A percentile compares a stretch with the other conserved stretches of the same genome.
phyloP scores from a whole-genome alignment of 2,797 vertebrate genomes.

The Staurois parvus region DNA sequence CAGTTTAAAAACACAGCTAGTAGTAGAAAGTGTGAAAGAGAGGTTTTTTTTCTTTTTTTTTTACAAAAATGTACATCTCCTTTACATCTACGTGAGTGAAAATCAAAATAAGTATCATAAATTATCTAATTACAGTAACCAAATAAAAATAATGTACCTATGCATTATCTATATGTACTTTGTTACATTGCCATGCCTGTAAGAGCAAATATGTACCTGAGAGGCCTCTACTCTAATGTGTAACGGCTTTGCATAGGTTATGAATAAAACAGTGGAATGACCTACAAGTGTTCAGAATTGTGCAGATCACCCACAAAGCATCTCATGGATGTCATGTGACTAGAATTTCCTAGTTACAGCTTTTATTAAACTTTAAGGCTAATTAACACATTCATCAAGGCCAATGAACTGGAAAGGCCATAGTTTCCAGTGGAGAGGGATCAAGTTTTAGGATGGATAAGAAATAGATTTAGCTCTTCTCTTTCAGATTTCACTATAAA shows the following conservation, averaged over 20 bases:
- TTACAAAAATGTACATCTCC: too few species aligned
- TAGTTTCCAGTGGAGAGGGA: conserved; percentile 74
- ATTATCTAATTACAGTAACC: too few species aligned
- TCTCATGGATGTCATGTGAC: conserved; percentile 69
- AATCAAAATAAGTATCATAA: too few species aligned
- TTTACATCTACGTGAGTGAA: too few species aligned
- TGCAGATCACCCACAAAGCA: conserved; percentile 32
- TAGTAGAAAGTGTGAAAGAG: too few species aligned
- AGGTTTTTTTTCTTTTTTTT: too few species aligned
- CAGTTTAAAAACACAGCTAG: too few species aligned
- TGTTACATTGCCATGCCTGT: too few species aligned
- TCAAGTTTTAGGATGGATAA: conserved; percentile 73
- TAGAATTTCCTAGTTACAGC: conserved; percentile 50
- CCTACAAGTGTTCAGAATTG: neutral
- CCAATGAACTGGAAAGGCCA: conserved; percentile 85
- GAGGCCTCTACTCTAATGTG: neutral
- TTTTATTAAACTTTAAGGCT: conserved; percentile 69
- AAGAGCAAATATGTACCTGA: neutral
- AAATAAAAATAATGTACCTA: neutral
- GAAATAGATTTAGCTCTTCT: neutral
- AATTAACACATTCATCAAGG: conserved; percentile 88
- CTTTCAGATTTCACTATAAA: neutral
- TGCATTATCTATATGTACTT: neutral
- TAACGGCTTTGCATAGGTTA: neutral
- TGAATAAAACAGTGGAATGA: neutral